Conservation (phyloP, 2,113 vertebrate genomes). For the Bufo bufo region DNA sequence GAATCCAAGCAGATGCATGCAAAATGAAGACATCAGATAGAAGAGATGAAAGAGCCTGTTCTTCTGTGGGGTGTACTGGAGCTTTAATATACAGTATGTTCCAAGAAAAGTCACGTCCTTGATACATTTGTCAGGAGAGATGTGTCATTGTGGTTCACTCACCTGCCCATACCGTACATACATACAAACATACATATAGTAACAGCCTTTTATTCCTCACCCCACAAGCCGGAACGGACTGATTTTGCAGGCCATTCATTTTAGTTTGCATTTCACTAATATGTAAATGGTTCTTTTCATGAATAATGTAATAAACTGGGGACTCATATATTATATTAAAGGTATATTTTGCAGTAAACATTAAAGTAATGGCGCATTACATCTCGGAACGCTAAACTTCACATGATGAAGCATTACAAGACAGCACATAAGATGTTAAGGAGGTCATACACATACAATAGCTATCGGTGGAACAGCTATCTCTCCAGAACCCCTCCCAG, state of each 20-base stretch:
- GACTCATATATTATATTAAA: not conserved
- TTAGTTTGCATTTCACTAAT: not conserved
- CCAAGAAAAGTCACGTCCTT: not conserved
- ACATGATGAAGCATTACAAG: not conserved
- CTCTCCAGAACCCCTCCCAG: too few relatives aligned
- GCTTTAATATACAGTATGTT: not conserved
- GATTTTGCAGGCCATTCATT: not conserved
- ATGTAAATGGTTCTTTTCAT: slow-evolving; percentile 2
- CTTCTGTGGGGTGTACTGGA: too few relatives aligned
- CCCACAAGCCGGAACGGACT: not conserved
- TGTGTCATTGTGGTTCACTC: not conserved
- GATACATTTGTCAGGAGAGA: not conserved
- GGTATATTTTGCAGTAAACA: not conserved
- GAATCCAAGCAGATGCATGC: not conserved
- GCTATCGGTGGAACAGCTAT: too few relatives aligned
- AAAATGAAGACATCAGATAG: not conserved
- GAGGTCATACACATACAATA: too few relatives aligned
- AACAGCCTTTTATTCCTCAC: not conserved
- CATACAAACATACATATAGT: not conserved
- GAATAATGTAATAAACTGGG: not conserved
- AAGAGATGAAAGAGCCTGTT: not conserved
- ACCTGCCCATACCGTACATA: not conserved
- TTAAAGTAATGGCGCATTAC: not conserved
- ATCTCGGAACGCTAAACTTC: not conserved
- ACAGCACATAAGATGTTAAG: too few relatives aligned